Evolutionary conservation across 2,113 vertebrate genomes (phyloP).

Genomic region (Copsychus sechellarum): DNA sequence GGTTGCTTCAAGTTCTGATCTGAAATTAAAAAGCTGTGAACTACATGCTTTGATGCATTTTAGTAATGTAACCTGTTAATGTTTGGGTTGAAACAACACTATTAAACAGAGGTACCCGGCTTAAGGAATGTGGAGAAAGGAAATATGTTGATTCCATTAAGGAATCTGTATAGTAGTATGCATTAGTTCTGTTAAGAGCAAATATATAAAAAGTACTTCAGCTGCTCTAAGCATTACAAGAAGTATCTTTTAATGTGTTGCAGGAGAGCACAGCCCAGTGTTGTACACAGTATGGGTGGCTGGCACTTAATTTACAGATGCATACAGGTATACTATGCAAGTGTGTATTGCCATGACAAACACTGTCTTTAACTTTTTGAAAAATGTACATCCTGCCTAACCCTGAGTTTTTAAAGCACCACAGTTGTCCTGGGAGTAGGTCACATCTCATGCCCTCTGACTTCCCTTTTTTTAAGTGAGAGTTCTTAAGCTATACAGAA

Average conservation of each 20-base stretch:
- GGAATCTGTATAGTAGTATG: slow-evolving; percentile 89
- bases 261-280: slow-evolving; percentile 70
- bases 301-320: slow-evolving; percentile 77
- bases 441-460: slow-evolving; percentile 48
- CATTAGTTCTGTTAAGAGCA: slow-evolving; percentile 88
- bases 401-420: slow-evolving; percentile 67
- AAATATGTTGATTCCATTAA: slow-evolving; percentile 92
- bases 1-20: slow-evolving; percentile 30
- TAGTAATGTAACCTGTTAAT: slow-evolving; percentile 58
- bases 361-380: slow-evolving; percentile 74
- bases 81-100: slow-evolving; percentile 54
- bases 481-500: slow-evolving; percentile 47
- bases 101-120: slow-evolving; percentile 70
- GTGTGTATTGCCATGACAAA: slow-evolving; percentile 77
- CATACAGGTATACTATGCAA: slow-evolving; percentile 90
- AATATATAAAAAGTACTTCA: slow-evolving; percentile 80
- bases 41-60: slow-evolving; percentile 23
- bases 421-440: slow-evolving; percentile 64
- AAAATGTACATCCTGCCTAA: slow-evolving; percentile 65
- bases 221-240: slow-evolving; percentile 75
- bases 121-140: slow-evolving; percentile 87
- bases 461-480: slow-evolving; percentile 29
- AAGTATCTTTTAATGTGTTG: slow-evolving; percentile 76
- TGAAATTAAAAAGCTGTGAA: slow-evolving; percentile 36
- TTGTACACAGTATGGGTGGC: slow-evolving; percentile 71